Conservation (phyloP, 2,888 invertebrate species). For the Xanthorhoe spadicearia region DNA sequence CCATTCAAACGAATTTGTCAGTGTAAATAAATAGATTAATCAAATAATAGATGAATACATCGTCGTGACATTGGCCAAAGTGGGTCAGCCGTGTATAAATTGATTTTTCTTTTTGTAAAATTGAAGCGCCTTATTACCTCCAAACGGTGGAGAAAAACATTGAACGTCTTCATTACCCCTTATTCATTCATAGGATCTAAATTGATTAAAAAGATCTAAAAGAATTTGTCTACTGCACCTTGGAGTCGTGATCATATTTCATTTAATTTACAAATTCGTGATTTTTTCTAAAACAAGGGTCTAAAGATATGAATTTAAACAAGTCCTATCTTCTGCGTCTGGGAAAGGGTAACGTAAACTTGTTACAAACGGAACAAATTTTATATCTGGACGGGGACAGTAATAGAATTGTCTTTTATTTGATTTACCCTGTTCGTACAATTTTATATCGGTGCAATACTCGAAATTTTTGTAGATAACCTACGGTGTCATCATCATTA, state of each 20-base stretch:
- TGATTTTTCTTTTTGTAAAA: too few relatives aligned
- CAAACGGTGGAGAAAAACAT: too few relatives aligned
- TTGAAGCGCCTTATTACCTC: too few relatives aligned
- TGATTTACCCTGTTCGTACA: constrained; percentile 71
- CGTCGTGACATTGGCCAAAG: too few relatives aligned
- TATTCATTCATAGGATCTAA: too few relatives aligned
- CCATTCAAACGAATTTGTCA: background rate
- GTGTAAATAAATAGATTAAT: background rate
- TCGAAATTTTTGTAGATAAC: constrained; percentile 49
- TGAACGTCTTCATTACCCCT: too few relatives aligned
- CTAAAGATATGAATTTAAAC: constrained; percentile 18
- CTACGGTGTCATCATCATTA: background rate
- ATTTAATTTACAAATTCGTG: background rate
- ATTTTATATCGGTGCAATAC: constrained; percentile 74
- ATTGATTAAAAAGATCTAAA: too few relatives aligned
- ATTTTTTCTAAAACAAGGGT: background rate
- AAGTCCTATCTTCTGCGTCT: constrained; percentile 24
- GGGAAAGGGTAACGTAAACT: constrained; percentile 40
- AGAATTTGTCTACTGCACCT: too few relatives aligned
- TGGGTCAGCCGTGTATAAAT: too few relatives aligned
- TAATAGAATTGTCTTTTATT: constrained; percentile 82
- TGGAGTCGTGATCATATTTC: too few relatives aligned
- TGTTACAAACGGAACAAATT: constrained; percentile 59
- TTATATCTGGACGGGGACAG: constrained; percentile 69
- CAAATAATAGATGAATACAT: background rate